Conservation (phyloP, 2,113 vertebrate genomes). For the Butastur rufipennis region DNA sequence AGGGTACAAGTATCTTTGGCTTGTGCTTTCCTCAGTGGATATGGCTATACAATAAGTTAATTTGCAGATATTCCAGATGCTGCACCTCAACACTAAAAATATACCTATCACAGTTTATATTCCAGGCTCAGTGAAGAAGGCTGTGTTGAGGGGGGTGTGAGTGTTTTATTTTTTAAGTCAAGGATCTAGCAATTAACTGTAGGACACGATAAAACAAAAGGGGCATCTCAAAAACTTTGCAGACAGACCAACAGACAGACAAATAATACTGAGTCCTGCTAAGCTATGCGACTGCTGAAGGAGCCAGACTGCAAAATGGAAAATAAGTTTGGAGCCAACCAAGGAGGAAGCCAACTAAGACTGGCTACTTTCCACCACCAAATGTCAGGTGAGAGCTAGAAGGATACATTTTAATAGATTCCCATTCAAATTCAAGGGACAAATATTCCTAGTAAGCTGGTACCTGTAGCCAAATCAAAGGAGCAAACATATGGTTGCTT, state of each 20-base stretch:
- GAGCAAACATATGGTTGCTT: not conserved
- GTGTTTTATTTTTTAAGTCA: not conserved
- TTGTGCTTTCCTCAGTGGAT: not conserved
- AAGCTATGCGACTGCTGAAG: not conserved
- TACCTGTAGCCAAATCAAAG: not conserved
- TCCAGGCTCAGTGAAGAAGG: not conserved
- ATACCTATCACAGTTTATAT: not conserved
- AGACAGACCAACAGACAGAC: not conserved
- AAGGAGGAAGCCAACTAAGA: not conserved
- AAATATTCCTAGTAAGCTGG: not conserved
- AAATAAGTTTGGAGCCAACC: not conserved
- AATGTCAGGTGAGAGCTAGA: conserved; percentile 5
- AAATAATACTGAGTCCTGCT: not conserved
- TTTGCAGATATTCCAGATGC: not conserved
- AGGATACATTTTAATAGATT: not conserved
- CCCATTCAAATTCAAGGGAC: not conserved
- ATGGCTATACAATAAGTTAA: not conserved
- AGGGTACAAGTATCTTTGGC: not conserved
- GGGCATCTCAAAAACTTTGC: not conserved
- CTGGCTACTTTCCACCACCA: conserved; percentile 22
- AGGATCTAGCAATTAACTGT: not conserved
- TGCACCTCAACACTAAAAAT: not conserved
- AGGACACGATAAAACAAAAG: not conserved
- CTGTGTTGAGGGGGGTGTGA: no score
- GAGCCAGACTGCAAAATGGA: conserved; percentile 34